phyloP scores from a whole-genome alignment of 2,113 vertebrate genomes.

The Anseranas semipalmata region DNA sequence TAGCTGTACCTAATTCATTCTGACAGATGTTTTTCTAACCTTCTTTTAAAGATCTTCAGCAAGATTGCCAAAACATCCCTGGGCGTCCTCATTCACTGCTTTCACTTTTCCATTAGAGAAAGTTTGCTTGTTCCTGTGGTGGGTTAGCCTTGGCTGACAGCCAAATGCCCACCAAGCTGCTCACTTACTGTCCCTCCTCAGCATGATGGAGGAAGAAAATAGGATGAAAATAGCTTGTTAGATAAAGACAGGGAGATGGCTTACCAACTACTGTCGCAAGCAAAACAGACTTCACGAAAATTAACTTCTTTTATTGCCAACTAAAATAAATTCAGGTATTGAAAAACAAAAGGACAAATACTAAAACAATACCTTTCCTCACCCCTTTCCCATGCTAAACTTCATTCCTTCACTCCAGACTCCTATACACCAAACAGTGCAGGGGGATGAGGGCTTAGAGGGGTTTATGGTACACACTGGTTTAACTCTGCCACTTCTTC shows the following conservation, averaged over 20 bases:
- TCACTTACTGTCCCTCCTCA: background rate
- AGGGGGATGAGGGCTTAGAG: background rate
- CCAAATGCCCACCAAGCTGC: background rate
- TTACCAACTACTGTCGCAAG: background rate
- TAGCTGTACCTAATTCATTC: background rate
- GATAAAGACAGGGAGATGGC: background rate
- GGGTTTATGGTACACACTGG: background rate
- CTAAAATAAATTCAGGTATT: background rate
- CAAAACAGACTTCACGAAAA: background rate
- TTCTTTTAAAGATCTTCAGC: background rate
- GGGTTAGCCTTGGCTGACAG: background rate
- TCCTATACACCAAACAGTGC: accelerated
- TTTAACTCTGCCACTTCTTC: background rate
- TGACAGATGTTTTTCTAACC: background rate
- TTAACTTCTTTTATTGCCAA: background rate
- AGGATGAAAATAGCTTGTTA: background rate
- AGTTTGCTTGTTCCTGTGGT: background rate
- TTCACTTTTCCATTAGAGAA: background rate
- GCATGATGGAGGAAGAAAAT: background rate
- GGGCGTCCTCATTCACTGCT: background rate
- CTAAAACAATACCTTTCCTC: too few species aligned
- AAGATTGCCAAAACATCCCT: background rate
- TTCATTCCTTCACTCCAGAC: background rate
- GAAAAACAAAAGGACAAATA: background rate
- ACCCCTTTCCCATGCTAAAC: too few species aligned